Percentiles rank a stretch among this genome's conserved stretches.
phyloP scores from a whole-genome alignment of 2,113 vertebrate genomes.

The Rhabdomys dilectus region DNA sequence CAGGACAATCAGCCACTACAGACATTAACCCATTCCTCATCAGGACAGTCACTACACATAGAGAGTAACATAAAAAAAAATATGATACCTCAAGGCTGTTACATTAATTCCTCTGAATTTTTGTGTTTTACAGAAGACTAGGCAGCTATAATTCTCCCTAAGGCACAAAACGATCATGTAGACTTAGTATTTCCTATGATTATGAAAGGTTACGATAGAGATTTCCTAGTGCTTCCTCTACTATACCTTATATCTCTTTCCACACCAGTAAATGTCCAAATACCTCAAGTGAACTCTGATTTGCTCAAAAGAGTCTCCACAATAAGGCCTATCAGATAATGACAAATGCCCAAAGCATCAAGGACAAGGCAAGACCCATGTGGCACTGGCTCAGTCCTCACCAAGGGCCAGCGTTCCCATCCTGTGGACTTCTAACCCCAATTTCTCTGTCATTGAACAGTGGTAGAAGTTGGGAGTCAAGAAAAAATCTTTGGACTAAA shows the following conservation, averaged over 20 bases:
- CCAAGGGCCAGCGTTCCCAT: background rate
- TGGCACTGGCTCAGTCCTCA: background rate
- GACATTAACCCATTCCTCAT: background rate
- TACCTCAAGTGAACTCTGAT: background rate
- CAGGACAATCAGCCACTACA: too few relatives aligned
- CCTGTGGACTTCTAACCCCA: background rate
- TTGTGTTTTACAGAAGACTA: background rate
- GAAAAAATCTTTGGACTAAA: background rate
- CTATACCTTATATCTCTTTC: background rate
- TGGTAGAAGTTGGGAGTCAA: background rate
- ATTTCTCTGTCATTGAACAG: background rate
- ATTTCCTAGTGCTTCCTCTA: background rate
- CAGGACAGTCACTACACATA: background rate
- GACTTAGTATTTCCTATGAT: background rate
- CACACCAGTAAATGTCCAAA: background rate
- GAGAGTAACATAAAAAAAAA: background rate
- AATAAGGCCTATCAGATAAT: background rate
- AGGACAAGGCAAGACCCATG: background rate
- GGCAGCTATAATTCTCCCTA: background rate
- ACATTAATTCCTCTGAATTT: background rate
- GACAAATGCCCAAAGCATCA: background rate
- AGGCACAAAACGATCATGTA: too few relatives aligned
- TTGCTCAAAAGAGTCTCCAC: background rate
- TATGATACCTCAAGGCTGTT: background rate
- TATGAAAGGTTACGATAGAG: background rate